Percentiles rank a stretch among this genome's conserved stretches.
Evolutionary conservation across 1,140 invertebrate genomes (phyloP).

Genomic region (Trichonephila clavipes): DNA sequence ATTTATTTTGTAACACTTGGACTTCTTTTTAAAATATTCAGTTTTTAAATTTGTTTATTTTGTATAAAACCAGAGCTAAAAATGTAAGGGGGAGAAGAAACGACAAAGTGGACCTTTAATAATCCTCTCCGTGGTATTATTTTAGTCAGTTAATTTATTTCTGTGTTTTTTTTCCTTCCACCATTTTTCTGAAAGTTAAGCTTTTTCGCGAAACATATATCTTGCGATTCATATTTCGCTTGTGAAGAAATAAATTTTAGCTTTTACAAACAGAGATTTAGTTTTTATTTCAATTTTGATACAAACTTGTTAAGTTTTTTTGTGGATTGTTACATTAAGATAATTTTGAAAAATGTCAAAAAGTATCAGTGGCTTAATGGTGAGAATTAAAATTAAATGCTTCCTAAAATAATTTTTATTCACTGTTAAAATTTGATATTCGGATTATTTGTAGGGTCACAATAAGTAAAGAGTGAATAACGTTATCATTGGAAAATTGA

Average conservation of each 20-base stretch:
- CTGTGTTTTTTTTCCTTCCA: neutral
- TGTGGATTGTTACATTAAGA: too few relatives aligned
- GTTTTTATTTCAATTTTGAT: neutral
- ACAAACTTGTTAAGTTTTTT: too few relatives aligned
- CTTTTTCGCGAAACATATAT: neutral
- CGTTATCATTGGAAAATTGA: too few relatives aligned
- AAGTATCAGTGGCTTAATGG: too few relatives aligned
- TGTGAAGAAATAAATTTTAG: neutral
- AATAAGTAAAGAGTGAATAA: too few relatives aligned
- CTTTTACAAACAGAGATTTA: neutral
- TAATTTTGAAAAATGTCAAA: too few relatives aligned
- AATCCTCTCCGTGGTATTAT: neutral
- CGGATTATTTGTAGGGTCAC: too few relatives aligned
- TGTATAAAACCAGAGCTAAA: neutral
- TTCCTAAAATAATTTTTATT: too few relatives aligned
- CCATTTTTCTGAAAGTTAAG: neutral
- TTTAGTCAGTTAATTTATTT: neutral
- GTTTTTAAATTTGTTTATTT: neutral
- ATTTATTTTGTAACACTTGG: neutral
- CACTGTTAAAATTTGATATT: too few relatives aligned
- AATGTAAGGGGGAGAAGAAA: neutral
- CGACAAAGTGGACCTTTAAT: neutral
- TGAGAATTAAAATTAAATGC: too few relatives aligned
- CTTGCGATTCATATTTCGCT: neutral
- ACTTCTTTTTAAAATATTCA: neutral